Base-by-base conservation (phyloP, 2,113 vertebrate species). In the Thamnaconus septentrionalis region DNA sequence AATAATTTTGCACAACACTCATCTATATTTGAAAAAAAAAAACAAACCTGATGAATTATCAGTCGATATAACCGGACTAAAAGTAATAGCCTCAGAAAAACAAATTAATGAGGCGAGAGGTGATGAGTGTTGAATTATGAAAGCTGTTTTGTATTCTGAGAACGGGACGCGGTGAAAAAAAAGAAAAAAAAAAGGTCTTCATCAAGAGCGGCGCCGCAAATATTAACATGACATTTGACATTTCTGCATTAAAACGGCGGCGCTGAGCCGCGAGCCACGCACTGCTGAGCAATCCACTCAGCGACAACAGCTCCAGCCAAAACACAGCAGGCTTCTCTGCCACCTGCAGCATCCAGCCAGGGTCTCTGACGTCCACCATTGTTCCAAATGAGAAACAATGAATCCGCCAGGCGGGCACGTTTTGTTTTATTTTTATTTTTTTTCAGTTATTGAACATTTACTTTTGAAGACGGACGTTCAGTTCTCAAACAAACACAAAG, bases 1-100 rank as follows among this genome's bases (percentile, higher is more conserved):
- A 85, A 81, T 80, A 69, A 85, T 78, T 72, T 79, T 72, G 64
- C 77, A 66, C 71, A 78, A 66, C 56, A 60, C 3, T 69, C 66
- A 75, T 80, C 69, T 68, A 59, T 70, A 70, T 58, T 66, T 76
- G 11, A 47, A 66, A 69, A 71, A 74, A 48, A 31, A 31, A 31
- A 31, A 31, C 1, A 31, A 31, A 31, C 18, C 18, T 31, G 18
- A 31, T 31, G 18, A 31, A 31, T 31, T 31, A 31, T 31, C 18
- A 79, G 70, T 66, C 41, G 56, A 69, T 31, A 71, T 49, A 53
- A 61, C 41, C 18, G 54, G 54, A 68, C 62, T 69, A 53, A 64
- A 66, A 61, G 58, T 73, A 61, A 82, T 69, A 59, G 76, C 44
- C 44, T 6, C 69, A 62, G 11, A 40, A n/a, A 12, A 5, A 50